Evolutionary conservation across 2,888 invertebrate genomes (phyloP).

Genomic region (Hermaeophaga mercurialis): DNA sequence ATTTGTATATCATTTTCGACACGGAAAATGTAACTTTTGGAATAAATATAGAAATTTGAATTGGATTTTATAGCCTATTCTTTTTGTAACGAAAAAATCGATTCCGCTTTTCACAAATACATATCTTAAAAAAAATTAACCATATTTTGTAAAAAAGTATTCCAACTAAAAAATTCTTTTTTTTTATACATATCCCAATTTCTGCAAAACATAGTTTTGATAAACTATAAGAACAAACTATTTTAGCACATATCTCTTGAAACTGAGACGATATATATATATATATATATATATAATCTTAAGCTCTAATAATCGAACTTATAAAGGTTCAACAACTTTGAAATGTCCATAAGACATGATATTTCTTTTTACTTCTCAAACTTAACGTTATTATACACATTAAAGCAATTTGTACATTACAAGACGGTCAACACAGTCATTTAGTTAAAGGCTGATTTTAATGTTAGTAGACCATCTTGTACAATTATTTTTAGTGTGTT

Average conservation of each 20-base stretch:
- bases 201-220: not conserved
- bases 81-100: no score
- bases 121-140: no score
- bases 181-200: no score
- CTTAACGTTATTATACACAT: constrained; percentile 33
- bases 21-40: no score
- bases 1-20: no score
- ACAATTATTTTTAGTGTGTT: constrained; percentile 1
- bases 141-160: no score
- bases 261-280: not conserved
- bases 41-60: no score
- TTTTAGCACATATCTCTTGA: not conserved
- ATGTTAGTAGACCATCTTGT: constrained; percentile 3
- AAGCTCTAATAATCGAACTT: constrained; percentile 1
- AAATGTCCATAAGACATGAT: constrained; percentile 15
- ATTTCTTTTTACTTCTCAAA: constrained; percentile 28
- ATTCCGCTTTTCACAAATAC: no score
- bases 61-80: no score
- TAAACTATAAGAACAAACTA: not conserved
- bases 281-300: no score
- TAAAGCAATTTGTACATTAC: constrained; percentile 20
- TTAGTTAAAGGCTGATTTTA: constrained; percentile 4
- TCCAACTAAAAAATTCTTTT: no score
- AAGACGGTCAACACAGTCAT: constrained; percentile 9
- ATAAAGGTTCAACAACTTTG: constrained; percentile 11